phyloP scores from a whole-genome alignment of 2,888 invertebrate genomes.

The Lithophane socia region DNA sequence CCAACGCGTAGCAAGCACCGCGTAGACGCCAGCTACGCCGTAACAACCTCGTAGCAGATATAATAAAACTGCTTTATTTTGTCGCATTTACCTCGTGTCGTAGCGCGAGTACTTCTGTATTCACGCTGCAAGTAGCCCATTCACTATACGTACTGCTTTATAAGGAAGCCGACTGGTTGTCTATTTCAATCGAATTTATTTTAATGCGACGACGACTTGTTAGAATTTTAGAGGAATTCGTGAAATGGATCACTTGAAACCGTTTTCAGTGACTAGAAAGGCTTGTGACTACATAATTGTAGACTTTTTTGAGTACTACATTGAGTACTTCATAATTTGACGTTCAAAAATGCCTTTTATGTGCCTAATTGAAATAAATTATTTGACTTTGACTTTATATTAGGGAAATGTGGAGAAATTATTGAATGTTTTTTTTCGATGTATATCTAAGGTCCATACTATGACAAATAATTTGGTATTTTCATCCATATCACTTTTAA shows the following conservation, averaged over 20 bases:
- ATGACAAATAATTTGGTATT: background rate
- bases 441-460: background rate
- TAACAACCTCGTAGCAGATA: slow-evolving; percentile 25
- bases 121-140: slow-evolving; percentile 35
- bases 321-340: background rate
- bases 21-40: slow-evolving; percentile 47
- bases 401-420: background rate
- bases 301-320: too few relatives aligned
- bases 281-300: too few relatives aligned
- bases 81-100: slow-evolving; percentile 34
- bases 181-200: slow-evolving; percentile 48
- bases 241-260: background rate
- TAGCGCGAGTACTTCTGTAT: slow-evolving; percentile 37
- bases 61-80: background rate
- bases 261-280: background rate
- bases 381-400: background rate
- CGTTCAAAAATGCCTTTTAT: too few relatives aligned
- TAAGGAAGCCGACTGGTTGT: slow-evolving; percentile 9
- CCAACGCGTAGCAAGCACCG: slow-evolving; percentile 12
- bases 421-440: background rate
- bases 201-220: slow-evolving; percentile 30
- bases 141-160: slow-evolving; percentile 39
- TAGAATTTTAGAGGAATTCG: background rate
- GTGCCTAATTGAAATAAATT: too few relatives aligned
- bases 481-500: background rate